Percentiles rank a stretch among this genome's conserved stretches.
Conservation (phyloP, 1,140 invertebrate species). For the Apis florea region DNA sequence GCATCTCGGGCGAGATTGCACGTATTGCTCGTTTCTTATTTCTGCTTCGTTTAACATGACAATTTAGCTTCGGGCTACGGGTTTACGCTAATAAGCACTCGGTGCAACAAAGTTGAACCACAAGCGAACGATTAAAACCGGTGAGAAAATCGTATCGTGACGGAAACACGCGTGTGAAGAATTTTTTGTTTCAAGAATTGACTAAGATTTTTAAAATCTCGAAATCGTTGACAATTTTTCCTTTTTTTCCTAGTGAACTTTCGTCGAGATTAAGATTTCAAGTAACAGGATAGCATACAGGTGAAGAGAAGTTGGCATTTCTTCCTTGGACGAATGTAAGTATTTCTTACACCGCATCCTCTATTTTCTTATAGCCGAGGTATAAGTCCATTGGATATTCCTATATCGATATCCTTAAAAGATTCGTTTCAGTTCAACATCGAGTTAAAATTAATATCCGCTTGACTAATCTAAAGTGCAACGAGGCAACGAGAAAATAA, state of each 20-base stretch:
- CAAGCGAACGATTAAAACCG: slow-evolving; percentile 8
- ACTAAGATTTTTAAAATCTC: no score
- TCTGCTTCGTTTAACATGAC: slow-evolving; percentile 8
- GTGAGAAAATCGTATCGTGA: not conserved
- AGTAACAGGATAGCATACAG: no score
- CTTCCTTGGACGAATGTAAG: no score
- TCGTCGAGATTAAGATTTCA: no score
- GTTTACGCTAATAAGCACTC: slow-evolving; percentile 22
- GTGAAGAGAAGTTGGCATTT: no score
- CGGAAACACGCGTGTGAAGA: not conserved
- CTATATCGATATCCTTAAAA: not conserved
- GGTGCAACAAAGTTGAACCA: slow-evolving; percentile 3
- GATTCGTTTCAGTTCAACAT: not conserved
- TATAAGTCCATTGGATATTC: not conserved
- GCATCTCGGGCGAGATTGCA: not conserved
- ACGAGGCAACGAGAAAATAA: not conserved
- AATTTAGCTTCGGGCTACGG: slow-evolving; percentile 6
- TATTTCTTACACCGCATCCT: not conserved
- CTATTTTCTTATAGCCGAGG: not conserved
- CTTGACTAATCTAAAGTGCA: not conserved
- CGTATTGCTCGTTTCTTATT: not conserved
- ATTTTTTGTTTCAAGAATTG: no score
- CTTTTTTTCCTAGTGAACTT: no score
- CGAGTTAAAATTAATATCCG: not conserved
- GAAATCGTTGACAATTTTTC: no score